Percentiles rank a stretch among this genome's conserved stretches.
Evolutionary conservation across 2,888 invertebrate genomes (phyloP).

Genomic region (Drosophila meridionalis): DNA sequence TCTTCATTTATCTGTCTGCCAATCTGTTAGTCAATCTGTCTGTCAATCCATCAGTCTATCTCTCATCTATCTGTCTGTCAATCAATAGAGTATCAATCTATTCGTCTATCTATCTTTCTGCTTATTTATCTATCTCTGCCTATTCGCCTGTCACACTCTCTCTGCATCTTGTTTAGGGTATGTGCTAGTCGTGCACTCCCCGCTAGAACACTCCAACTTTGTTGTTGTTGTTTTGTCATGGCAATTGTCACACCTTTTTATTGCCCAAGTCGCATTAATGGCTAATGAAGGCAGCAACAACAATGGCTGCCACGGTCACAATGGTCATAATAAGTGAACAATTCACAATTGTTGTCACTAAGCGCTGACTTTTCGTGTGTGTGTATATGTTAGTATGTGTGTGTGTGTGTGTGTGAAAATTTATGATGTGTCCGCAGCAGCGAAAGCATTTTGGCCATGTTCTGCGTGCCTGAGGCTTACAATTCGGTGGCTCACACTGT

Average conservation of each 20-base stretch:
- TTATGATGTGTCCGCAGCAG: constrained; percentile 52
- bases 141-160: not conserved
- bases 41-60: not conserved
- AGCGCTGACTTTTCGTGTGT: constrained; percentile 15
- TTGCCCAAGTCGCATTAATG: constrained; percentile 58
- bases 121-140: not conserved
- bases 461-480: constrained; percentile 25
- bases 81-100: not conserved
- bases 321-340: constrained; percentile 44
- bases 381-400: constrained; percentile 4
- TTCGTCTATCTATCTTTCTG: not conserved
- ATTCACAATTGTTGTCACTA: constrained; percentile 54
- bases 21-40: not conserved
- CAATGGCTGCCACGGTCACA: constrained; percentile 34
- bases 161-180: not conserved
- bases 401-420: constrained; percentile 26
- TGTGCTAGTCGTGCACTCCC: not conserved
- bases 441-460: constrained; percentile 34
- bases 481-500: constrained; percentile 9
- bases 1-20: not conserved
- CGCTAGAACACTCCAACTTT: too few species aligned
- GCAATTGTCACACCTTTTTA: constrained; percentile 78
- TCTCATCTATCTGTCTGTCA: not conserved
- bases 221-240: constrained; percentile 16
- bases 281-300: constrained; percentile 69